A percentile compares a stretch with the other conserved stretches of the same genome.
These are phyloP conservation scores for Oriolus oriolus DNA, from an alignment of 2,113 vertebrate genomes.

Conservation along the genomic window DNA sequence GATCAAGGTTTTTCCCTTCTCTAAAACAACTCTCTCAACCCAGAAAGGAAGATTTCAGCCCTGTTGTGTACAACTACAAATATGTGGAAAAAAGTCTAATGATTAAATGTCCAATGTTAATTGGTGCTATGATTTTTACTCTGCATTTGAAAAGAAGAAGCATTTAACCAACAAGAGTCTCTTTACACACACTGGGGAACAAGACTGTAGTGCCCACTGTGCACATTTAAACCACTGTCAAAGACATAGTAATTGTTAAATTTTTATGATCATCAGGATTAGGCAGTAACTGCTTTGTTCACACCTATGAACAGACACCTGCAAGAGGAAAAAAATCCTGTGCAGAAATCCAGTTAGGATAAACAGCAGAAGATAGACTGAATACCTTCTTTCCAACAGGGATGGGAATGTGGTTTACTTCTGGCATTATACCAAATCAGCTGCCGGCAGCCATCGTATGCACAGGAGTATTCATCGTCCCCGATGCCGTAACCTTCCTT, in stretches of 20 bases:
- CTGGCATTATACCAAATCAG: constrained; percentile 99
- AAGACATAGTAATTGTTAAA: neutral
- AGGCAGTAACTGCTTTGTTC: neutral
- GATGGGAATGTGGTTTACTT: constrained; percentile 95
- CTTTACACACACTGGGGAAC: neutral
- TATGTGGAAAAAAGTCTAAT: neutral
- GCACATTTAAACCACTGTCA: neutral
- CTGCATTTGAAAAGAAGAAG: neutral
- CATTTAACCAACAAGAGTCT: neutral
- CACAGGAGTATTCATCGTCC: constrained; percentile 96
- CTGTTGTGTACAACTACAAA: neutral
- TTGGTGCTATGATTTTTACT: neutral
- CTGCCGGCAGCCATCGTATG: constrained; percentile 99
- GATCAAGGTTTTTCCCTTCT: neutral
- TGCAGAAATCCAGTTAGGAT: neutral
- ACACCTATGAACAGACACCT: neutral
- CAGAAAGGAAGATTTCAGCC: neutral
- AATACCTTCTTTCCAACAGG: constrained; percentile 98
- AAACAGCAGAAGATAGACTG: neutral
- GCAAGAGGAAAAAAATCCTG: neutral
- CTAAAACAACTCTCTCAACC: neutral
- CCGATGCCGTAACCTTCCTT: constrained; percentile 99
- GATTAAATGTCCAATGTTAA: neutral
- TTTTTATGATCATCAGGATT: neutral
- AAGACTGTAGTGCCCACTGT: neutral